Conservation (phyloP, 2,888 invertebrate species). For the Axea sp. region DNA sequence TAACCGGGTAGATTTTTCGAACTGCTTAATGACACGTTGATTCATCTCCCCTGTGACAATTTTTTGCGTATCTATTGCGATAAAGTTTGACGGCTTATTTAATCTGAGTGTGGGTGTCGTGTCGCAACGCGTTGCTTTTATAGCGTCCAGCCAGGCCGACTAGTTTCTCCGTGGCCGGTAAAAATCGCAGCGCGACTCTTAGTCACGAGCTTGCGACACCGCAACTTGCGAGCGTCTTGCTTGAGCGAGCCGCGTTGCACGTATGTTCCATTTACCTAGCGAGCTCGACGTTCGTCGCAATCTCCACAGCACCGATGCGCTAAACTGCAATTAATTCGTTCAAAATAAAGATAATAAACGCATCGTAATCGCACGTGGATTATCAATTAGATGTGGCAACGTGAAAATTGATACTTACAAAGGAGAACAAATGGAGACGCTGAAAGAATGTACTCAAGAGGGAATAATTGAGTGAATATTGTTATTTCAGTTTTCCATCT, state of each 20-base stretch:
- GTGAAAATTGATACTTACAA: too few relatives aligned
- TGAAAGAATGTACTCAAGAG: too few relatives aligned
- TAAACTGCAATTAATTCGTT: constrained; percentile 23
- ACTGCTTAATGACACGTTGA: constrained; percentile 50
- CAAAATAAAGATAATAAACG: background rate
- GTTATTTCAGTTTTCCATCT: too few relatives aligned
- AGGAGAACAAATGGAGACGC: too few relatives aligned
- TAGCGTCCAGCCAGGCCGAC: constrained; percentile 64
- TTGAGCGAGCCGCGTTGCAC: constrained; percentile 73
- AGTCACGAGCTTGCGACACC: constrained; percentile 78
- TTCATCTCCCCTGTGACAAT: constrained; percentile 39
- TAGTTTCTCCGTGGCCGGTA: constrained; percentile 61
- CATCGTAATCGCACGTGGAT: too few relatives aligned
- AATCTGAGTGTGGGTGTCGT: constrained; percentile 76
- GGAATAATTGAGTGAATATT: too few relatives aligned
- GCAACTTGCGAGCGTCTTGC: constrained; percentile 69
- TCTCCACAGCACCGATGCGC: constrained; percentile 31
- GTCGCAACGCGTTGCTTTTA: constrained; percentile 74
- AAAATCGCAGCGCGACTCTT: constrained; percentile 75
- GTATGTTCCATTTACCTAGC: constrained; percentile 70
- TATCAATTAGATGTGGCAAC: too few relatives aligned
- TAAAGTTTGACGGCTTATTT: constrained; percentile 66
- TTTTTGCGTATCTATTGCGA: constrained; percentile 48
- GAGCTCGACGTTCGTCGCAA: constrained; percentile 47
- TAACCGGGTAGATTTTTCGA: constrained; percentile 44